phyloP scores from a whole-genome alignment of 2,797 vertebrate genomes.

The Hydrolagus colliei region DNA sequence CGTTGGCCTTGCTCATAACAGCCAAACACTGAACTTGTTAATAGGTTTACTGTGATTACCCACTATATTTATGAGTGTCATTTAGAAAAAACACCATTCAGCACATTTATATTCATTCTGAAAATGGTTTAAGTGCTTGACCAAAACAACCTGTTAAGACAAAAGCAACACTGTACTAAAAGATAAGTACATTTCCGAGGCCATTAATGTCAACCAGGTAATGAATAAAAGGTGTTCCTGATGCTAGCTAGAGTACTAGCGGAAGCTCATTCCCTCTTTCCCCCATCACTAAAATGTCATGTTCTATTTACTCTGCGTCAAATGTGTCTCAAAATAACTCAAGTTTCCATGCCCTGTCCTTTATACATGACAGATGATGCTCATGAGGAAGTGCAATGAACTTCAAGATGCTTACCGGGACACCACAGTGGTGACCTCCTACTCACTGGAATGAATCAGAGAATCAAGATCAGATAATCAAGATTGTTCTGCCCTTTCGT shows the following conservation, averaged over 20 bases:
- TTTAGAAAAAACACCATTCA: conserved; percentile 20
- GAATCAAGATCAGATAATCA: no score
- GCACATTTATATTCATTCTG: background rate
- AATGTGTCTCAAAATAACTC: background rate
- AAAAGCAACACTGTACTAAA: background rate
- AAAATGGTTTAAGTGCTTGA: conserved; percentile 9
- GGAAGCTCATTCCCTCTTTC: background rate
- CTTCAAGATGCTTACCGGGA: background rate
- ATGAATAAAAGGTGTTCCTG: background rate
- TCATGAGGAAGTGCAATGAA: background rate
- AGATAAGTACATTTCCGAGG: background rate
- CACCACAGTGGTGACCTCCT: background rate
- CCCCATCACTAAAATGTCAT: background rate
- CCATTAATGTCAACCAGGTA: background rate
- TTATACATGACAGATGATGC: background rate
- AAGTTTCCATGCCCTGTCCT: background rate
- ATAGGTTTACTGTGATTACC: background rate
- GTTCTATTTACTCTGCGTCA: background rate
- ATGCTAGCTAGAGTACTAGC: background rate
- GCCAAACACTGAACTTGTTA: background rate
- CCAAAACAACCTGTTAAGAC: background rate
- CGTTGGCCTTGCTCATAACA: conserved; percentile 9
- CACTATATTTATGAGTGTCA: background rate
- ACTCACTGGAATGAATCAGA: background rate
- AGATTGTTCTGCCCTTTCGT: no score